Evolutionary conservation across 2,113 vertebrate species (phyloP), one percentile per base, ranked within the genome.

Genomic region (Oryzias woworae): DNA sequence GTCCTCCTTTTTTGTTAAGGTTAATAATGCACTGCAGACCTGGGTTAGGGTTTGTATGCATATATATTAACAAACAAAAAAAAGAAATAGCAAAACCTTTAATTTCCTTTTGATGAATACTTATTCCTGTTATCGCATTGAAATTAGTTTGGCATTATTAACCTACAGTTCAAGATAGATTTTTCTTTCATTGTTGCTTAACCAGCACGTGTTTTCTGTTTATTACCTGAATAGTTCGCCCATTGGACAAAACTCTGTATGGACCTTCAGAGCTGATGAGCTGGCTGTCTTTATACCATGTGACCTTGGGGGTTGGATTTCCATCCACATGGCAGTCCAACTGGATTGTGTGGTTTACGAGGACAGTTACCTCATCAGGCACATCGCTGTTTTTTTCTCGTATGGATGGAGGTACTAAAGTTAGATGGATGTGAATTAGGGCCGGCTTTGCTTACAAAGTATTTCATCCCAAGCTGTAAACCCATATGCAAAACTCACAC

Each of bases 201-300:
- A 36, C 36, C 36, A 36, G 36, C 1, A 3, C 3, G 7, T 31
- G 23, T 42, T 63, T 73, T 5, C 24, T 63, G n/a, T 18, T 53
- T 44, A 16, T 77, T 89, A 98, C 97, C 95, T 97, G 93, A 54
- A 98, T 87, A 10, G 89, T 91, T 89, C 94, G 86, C 28, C 95
- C 94, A 78, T 64, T 92, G 52, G 93, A 93, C 31, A 95, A 66
- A 46, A 97, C 75, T 0, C 17, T 87, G 14, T 91, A 85, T n/a
- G 75, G 88, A 5, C 73, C 75, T 0, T 91, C 90, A 70, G 90
- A 87, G 49, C 48, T 71, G 59, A 98, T 53, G 17, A 77, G 81
- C 20, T 90, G 90, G 24, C 92, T 92, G 58, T 99, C 94, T 67
- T 95, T 98, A 1, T 94, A 91, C 97, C 97, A 99, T 72, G 87